Conservation (phyloP, 1,140 invertebrate species). For the Odontomachus brunneus region DNA sequence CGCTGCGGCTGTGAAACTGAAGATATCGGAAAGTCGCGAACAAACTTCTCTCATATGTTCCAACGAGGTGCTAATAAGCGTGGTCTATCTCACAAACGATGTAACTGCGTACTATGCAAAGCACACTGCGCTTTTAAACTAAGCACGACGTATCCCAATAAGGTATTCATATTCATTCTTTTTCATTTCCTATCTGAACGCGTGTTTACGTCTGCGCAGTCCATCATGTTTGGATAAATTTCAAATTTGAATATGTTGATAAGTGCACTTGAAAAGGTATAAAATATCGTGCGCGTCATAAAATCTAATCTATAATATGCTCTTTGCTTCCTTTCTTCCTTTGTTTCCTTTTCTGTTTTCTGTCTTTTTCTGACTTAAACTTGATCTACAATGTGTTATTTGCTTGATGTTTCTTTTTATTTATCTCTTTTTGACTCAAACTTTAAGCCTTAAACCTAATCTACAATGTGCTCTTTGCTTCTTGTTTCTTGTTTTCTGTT, state of each 20-base stretch:
- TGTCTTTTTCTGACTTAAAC: too few relatives aligned
- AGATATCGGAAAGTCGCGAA: constrained; percentile 3
- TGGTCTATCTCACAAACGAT: constrained; percentile 5
- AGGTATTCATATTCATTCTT: constrained; percentile 56
- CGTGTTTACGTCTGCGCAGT: not conserved
- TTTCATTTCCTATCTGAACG: constrained; percentile 39
- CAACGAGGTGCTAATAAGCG: constrained; percentile 2
- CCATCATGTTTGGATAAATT: not conserved
- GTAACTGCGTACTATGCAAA: constrained; percentile 35
- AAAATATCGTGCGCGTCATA: too few relatives aligned
- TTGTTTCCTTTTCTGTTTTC: too few relatives aligned
- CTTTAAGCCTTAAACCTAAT: too few relatives aligned
- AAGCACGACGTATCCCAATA: constrained; percentile 30
- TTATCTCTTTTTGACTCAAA: too few relatives aligned
- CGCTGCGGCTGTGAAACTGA: not conserved
- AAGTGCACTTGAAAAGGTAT: not conserved
- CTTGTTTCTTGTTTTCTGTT: too few relatives aligned
- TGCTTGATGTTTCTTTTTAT: too few relatives aligned
- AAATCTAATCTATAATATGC: too few relatives aligned
- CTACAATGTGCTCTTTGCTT: too few relatives aligned
- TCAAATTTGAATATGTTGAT: constrained; percentile 5
- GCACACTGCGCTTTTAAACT: constrained; percentile 31
- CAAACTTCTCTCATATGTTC: not conserved
- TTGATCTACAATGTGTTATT: too few relatives aligned
- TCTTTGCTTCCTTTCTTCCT: too few relatives aligned